Conservation (phyloP, 2,797 vertebrate species). For the Gallinago nigripennis region DNA sequence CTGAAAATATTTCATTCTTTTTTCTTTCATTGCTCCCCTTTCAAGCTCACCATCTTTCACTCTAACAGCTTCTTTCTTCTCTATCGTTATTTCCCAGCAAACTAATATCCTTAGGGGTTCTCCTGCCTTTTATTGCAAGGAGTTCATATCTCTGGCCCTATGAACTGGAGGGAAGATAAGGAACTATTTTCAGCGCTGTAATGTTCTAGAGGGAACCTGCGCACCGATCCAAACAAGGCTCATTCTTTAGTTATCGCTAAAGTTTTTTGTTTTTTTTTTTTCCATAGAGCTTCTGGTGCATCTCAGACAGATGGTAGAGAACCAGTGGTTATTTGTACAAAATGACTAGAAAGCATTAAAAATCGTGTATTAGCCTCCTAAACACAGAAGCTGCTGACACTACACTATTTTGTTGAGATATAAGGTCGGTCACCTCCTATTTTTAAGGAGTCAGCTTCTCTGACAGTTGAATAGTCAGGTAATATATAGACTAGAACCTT, state of each 20-base stretch:
- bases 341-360: not conserved
- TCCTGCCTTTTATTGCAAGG: constrained; percentile 67
- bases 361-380: not conserved
- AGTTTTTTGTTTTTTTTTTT: not conserved
- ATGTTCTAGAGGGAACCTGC: constrained; percentile 8
- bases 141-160: constrained; percentile 61
- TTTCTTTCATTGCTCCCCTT: constrained; percentile 48
- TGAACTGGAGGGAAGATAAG: constrained; percentile 71
- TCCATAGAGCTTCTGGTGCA: not conserved
- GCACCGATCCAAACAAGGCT: not conserved
- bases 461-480: not conserved
- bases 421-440: not conserved
- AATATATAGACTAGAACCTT: not conserved
- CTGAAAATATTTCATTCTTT: constrained; percentile 41
- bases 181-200: constrained; percentile 41
- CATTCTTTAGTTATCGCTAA: not conserved
- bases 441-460: not conserved
- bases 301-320: not conserved
- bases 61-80: constrained; percentile 63
- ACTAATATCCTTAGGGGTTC: constrained; percentile 50
- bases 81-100: constrained; percentile 60
- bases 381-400: not conserved
- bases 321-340: not conserved
- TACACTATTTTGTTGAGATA: not conserved
- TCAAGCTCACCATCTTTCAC: constrained; percentile 53